Base-by-base conservation (phyloP, 2,888 invertebrate genomes). In the Heteropelma amictum region DNA sequence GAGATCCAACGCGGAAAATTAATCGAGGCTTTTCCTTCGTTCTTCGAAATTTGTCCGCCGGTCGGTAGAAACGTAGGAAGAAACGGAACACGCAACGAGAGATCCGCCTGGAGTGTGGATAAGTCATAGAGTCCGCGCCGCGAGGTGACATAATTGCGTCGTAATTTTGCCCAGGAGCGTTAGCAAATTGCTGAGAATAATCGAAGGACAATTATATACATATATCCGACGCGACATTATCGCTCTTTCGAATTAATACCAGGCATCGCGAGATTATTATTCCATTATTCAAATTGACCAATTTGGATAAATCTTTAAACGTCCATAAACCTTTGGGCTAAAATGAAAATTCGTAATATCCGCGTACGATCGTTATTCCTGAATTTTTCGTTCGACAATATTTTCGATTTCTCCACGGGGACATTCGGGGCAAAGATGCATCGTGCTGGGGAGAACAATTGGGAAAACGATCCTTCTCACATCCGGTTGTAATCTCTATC, bases 141-240 rank as follows among this genome's bases (percentile, higher is more conserved):
- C 2, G 35, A 42, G 30, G 70, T 65, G 65, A 61, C 70, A 56
- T 65, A 65, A 65, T 65, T 26, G 54, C 49, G n/a, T 35, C 65
- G 69, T 70, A 65, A 75, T 75, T 70, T 70, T 49, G 47, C 49
- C 64, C 70, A 60, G 47, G 53, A 61, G 70, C 60, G 51, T 33
- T 14, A 38, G 54, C 49, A 70, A 70, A 75, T 75, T 70, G 61
- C 74, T 65, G 26, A 30, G 40, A 54, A 65, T 70, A 60, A 61
- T 65, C 51, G 65, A 70, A 75, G 65, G 69, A 75, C 70, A 60
- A 65, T 70, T 69, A 63, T 65, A 30, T 35, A 33, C 68, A 49
- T 40, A 38, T 12, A 1, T n/a, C n/a, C n/a, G n/a, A 14, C 14
- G 4, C 38, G 38, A 1, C 38, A 38, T 12, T n/a, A n/a, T n/a